These are phyloP conservation scores for Sinocyclocheilus maitianheensis DNA, from an alignment of 2,113 vertebrate genomes.

Conservation along the genomic window DNA sequence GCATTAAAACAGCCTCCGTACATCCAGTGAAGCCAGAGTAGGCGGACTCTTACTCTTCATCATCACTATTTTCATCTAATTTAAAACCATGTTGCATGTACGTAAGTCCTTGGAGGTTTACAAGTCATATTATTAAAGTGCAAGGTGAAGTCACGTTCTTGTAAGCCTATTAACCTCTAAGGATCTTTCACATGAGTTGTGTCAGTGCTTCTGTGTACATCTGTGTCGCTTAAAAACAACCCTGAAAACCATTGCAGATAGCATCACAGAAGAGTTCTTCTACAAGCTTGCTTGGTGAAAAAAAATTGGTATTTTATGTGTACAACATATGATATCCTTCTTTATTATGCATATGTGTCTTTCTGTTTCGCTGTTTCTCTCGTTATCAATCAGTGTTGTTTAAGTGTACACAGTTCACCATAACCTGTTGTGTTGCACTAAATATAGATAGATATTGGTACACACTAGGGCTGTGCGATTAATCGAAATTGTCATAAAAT, in stretches of 20 bases:
- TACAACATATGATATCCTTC: neutral
- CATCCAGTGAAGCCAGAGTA: conserved; percentile 15
- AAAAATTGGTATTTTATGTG: neutral
- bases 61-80: neutral
- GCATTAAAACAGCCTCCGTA: conserved; percentile 55
- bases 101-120: conserved; percentile 21
- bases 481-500: too few relatives aligned
- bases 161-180: neutral
- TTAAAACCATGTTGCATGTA: neutral
- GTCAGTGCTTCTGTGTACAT: neutral
- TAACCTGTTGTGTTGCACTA: too few relatives aligned
- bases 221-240: neutral
- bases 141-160: neutral
- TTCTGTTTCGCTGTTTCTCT: too few relatives aligned
- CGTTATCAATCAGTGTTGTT: too few relatives aligned
- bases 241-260: neutral
- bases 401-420: too few relatives aligned
- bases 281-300: neutral
- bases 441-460: too few relatives aligned
- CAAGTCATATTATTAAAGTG: conserved; percentile 5
- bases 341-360: neutral
- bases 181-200: neutral
- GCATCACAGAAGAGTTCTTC: neutral
- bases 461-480: too few relatives aligned
- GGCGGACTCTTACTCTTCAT: neutral